Base-by-base conservation (phyloP, 2,113 vertebrate genomes). In the Pygoscelis antarcticus region DNA sequence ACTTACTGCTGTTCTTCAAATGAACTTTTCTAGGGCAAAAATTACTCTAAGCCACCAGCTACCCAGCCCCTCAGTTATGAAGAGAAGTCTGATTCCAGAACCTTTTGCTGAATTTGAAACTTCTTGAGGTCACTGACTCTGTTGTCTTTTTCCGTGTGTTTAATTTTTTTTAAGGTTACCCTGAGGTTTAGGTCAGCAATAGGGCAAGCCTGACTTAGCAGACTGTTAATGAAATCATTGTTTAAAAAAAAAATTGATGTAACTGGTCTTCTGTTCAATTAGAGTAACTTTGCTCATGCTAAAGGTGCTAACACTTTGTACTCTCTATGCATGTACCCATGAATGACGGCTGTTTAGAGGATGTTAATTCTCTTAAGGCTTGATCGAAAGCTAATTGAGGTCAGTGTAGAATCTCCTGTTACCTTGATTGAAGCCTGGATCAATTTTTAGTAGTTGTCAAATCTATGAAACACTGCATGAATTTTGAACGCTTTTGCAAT, bases 361-460 rank as follows among this genome's bases (percentile, higher is more conserved):
- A 38, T 57, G 46, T 25, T 80, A 49, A 94, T 91, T 93, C 91
- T 96, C 84, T 80, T 29, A 77, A 84, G 74, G 74, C 81, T 89
- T 91, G 87, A 76, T 92, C 13, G 13, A 89, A 46, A 95, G 81
- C 91, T 97, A 93, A 96, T 93, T 96, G 94, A 91, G 93, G 93
- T 91, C 95, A 94, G 14, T 5, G 17, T 38, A 85, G 68, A 91
- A 80, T 87, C 78, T 95, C 68, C 70, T 38, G 32, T 70, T 74
- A 40, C 84, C 54, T 51, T 94, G 69, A 94, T 38, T 89, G 91
- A 89, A 89, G 77, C 75, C 74, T 32, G 74, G 62, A 96, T 96
- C 94, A 80, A 38, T 93, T 89, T 54, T 96, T 85, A 83, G 51
- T 69, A 65, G 58, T 61, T 88, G 81, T 87, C 81, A 83, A 77